A percentile compares a stretch with the other conserved stretches of the same genome.
Evolutionary conservation across 2,888 invertebrate genomes (phyloP).

Genomic region (Hirudinaria manillensis): DNA sequence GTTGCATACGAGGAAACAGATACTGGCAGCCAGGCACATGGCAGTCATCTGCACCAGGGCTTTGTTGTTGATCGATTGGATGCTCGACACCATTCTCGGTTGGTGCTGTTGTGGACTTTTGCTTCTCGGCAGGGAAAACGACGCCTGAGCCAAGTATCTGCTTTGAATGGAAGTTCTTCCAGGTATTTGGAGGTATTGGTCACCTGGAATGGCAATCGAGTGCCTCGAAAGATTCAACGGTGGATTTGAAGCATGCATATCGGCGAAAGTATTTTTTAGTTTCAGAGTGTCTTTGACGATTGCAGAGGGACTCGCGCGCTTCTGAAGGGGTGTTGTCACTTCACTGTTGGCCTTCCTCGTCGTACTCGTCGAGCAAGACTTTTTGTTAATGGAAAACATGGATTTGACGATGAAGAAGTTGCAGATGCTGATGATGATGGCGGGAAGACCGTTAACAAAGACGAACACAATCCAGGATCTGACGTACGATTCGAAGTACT

Average conservation of each 20-base stretch:
- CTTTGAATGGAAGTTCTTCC: neutral
- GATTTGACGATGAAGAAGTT: constrained; percentile 40
- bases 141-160: neutral
- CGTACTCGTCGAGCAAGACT: neutral
- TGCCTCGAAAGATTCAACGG: neutral
- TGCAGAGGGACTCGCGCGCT: neutral
- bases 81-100: constrained; percentile 4
- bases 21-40: constrained; percentile 42
- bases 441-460: constrained; percentile 37
- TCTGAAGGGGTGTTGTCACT: neutral
- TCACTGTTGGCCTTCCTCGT: neutral
- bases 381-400: constrained; percentile 30
- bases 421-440: constrained; percentile 40
- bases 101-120: neutral
- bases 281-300: neutral
- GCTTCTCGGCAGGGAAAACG: neutral
- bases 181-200: neutral
- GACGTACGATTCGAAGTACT: constrained; percentile 37
- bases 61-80: constrained; percentile 28
- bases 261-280: neutral
- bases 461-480: constrained; percentile 41
- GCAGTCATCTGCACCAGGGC: constrained; percentile 36
- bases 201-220: neutral
- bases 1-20: constrained; percentile 41
- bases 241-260: neutral